Evolutionary conservation across 35 echinoderm and acorn worm species (phyloP), one percentile per base, ranked within the genome.

Genomic region (Diadema setosum): DNA sequence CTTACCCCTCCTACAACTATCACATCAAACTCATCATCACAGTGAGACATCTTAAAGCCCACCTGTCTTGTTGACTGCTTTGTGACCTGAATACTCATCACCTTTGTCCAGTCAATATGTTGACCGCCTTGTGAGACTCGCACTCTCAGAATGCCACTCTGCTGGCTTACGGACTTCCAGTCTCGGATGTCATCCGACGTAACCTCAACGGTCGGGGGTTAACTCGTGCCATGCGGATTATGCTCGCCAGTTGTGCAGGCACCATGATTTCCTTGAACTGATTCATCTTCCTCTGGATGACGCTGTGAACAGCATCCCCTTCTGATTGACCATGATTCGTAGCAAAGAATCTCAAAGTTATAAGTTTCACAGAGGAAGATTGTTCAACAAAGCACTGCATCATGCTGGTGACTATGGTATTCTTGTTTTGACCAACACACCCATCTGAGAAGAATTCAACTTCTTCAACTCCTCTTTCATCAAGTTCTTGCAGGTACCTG

Each of bases 241-340:
- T 50, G 45, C 55, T 67, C 32, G 58, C 20, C 2, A 90, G 58
- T 34, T 90, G 88, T 17, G 34, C 50, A 1, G 78, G 88, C 12
- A 83, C 15, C 33, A 67, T 33, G 4, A 89, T 46, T 15, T 83
- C 88, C 16, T n/a, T 4, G 2, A 91, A 61, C 40, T 42, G 60
- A 4, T 55, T 33, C 20, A 91, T 49, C 36, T 20, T 37, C 31
- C 86, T 69, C 49, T 95, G 65, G 60, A 95, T 83, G 1, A 86
- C 75, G 78, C 93, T 95, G 45, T 91, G 89, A 60, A 91, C 69
- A 35, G 59, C 24, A 16, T 91, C 93, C 3, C 93, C 89, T 84
- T 91, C 93, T 36, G 35, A 82, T 43, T 95, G 93, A 14, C 93
- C 88, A 55, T 95, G 93, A 32, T 86, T 91, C 9, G 84, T 95